Conservation (phyloP, 2,888 invertebrate genomes). For the Geotrupes spiniger region DNA sequence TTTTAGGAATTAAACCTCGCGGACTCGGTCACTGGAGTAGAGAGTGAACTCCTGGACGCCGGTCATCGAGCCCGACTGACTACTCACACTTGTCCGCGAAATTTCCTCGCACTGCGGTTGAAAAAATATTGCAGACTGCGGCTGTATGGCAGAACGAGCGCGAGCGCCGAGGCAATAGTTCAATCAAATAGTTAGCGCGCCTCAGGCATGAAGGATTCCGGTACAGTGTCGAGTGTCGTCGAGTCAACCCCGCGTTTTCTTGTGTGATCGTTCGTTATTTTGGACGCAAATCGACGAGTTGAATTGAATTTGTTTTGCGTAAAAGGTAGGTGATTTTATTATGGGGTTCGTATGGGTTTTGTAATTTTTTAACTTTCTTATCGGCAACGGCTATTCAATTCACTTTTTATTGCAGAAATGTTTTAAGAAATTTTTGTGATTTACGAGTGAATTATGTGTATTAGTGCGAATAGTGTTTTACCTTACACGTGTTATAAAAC, state of each 20-base stretch:
- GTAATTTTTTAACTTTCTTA: too few relatives aligned
- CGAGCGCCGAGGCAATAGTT: constrained; percentile 7
- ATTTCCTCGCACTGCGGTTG: constrained; percentile 8
- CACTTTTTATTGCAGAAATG: too few relatives aligned
- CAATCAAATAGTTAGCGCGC: constrained; percentile 1
- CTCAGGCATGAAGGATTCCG: constrained; percentile 13
- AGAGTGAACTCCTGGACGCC: constrained; percentile 35
- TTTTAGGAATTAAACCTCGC: constrained; percentile 9
- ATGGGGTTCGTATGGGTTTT: too few relatives aligned
- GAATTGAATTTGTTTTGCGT: too few relatives aligned
- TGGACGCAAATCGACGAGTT: too few relatives aligned
- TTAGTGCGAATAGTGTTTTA: too few relatives aligned
- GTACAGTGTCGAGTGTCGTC: constrained; percentile 10
- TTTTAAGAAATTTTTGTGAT: too few relatives aligned
- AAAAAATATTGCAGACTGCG: constrained; percentile 14
- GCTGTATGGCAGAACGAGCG: constrained; percentile 3
- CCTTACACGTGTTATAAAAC: too few relatives aligned
- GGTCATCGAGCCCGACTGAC: constrained; percentile 21
- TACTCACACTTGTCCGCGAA: constrained; percentile 29
- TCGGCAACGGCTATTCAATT: too few relatives aligned
- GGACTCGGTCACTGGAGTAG: constrained; percentile 43
- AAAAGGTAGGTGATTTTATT: too few relatives aligned
- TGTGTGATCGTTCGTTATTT: too few relatives aligned
- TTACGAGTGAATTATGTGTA: too few relatives aligned
- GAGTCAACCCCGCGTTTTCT: neutral